These are phyloP conservation scores for Caenorhabditis afra DNA, from an alignment of 2,888 invertebrate species.

Conservation along the genomic window DNA sequence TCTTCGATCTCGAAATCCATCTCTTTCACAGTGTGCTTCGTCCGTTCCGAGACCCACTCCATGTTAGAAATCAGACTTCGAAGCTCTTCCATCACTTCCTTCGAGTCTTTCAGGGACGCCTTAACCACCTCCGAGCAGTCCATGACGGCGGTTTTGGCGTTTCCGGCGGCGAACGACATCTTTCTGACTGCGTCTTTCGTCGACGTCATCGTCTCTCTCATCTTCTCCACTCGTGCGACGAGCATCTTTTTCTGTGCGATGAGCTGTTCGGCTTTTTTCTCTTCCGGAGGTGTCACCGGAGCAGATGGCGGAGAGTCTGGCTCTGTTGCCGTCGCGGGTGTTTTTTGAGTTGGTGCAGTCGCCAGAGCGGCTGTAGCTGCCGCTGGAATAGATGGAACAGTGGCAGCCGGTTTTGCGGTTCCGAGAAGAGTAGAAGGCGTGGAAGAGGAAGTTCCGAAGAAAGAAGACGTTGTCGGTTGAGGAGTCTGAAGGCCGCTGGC, in stretches of 20 bases:
- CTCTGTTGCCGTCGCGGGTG: background rate
- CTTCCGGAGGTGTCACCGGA: constrained; percentile 3
- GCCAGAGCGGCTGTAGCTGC: background rate
- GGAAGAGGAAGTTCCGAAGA: background rate
- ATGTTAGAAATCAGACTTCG: constrained; percentile 20
- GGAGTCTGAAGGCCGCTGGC: background rate
- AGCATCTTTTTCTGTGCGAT: constrained; percentile 22
- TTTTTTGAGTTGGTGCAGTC: constrained; percentile 9
- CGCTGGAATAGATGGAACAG: background rate
- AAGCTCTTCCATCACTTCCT: constrained; percentile 47
- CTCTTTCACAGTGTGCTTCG: constrained; percentile 46
- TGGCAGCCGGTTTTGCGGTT: background rate
- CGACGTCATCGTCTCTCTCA: background rate
- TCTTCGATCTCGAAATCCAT: constrained; percentile 53
- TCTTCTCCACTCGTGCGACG: constrained; percentile 1
- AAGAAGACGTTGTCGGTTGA: constrained; percentile 3
- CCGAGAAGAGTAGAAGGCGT: background rate
- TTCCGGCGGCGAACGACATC: constrained; percentile 39
- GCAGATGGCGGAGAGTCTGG: background rate
- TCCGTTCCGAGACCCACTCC: constrained; percentile 21
- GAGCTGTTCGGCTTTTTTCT: constrained; percentile 23
- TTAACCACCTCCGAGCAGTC: constrained; percentile 44
- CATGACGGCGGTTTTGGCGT: constrained; percentile 16
- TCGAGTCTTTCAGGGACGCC: constrained; percentile 33
- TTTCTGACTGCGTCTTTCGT: constrained; percentile 33